Base-by-base conservation (phyloP, 2,113 vertebrate genomes). In the Coregonus clupeaformis region DNA sequence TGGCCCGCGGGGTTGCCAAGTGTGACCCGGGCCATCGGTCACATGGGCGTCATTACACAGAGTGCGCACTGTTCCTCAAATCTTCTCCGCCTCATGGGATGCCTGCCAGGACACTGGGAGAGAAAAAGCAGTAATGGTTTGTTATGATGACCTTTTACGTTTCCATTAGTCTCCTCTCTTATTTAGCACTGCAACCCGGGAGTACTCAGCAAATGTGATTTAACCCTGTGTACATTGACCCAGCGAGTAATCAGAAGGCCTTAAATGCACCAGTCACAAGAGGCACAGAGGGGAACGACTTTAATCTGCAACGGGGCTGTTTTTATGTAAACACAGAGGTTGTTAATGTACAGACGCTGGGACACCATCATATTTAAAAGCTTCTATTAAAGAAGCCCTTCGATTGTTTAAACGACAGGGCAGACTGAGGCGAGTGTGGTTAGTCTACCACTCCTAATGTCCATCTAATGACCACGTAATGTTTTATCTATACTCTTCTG, bases 121-220 rank as follows among this genome's bases (percentile, higher is more conserved):
- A 24, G 79, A 84, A 80, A 93, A 42, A 94, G 87, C 94, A 94
- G 92, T 94, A 96, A 96, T 95, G 94, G 94, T 97, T 98, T 99
- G 96, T 97, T 97, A 97, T 96, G 90, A 91, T 95, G 95, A 97
- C 95, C 94, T 96, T 93, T 95, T 80, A 94, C 94, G 93, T 96
- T 96, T 97, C 95, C 95, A 96, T 97, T 95, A 96, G 94, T 93
- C 93, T 95, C 92, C 92, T 91, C 89, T 82, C 74, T 78, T 84
- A 82, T 88, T 87, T 78, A 83, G 81, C 78, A 64, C 64, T 22
- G 47, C 63, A 74, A 71, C 73, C 81, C 68, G 3, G 27, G 71
- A 70, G 65, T 75, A 69, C 79, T 79, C 77, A 90, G 91, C 91
- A 91, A 89, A 88, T 88, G 92, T 85, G 86, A 89, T 96, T 97